Conservation (phyloP, 1,140 invertebrate species). For the Drosophila burlai region DNA sequence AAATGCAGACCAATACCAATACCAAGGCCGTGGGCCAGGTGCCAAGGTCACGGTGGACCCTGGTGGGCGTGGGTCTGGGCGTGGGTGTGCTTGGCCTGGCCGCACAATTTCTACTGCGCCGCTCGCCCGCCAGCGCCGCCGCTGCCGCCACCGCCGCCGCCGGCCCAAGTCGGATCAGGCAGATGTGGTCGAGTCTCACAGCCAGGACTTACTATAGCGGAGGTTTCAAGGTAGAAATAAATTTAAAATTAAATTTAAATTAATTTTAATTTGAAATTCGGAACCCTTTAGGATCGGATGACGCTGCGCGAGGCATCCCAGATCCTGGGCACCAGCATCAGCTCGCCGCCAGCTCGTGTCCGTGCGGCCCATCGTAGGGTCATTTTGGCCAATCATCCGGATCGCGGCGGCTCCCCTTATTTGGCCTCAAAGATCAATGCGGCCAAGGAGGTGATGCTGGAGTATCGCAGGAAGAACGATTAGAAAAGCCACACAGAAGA, state of each 20-base stretch:
- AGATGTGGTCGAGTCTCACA: background rate
- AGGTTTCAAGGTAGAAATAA: slow-evolving; percentile 9
- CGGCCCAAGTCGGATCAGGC: background rate
- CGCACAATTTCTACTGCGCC: background rate
- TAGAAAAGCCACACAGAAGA: background rate
- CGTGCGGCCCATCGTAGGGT: background rate
- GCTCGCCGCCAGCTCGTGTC: background rate
- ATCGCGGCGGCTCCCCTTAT: slow-evolving; percentile 23
- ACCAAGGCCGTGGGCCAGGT: background rate
- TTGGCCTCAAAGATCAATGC: slow-evolving; percentile 19
- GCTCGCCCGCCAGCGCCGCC: background rate
- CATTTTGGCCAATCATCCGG: slow-evolving; percentile 29
- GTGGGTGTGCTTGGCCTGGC: slow-evolving; percentile 14
- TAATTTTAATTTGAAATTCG: no score
- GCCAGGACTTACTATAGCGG: slow-evolving; percentile 3
- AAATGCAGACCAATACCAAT: slow-evolving; percentile 11
- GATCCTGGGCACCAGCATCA: slow-evolving; percentile 20
- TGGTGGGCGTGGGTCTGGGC: slow-evolving; percentile 7
- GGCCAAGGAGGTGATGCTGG: slow-evolving; percentile 17
- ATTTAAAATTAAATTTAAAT: no score
- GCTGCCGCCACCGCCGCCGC: no score
- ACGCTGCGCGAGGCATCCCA: slow-evolving; percentile 11
- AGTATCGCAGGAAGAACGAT: background rate
- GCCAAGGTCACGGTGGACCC: background rate
- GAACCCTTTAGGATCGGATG: slow-evolving; percentile 5